Evolutionary conservation across 2,113 vertebrate genomes (phyloP), one percentile per base, ranked within the genome.

Genomic region (Apteryx owenii): DNA sequence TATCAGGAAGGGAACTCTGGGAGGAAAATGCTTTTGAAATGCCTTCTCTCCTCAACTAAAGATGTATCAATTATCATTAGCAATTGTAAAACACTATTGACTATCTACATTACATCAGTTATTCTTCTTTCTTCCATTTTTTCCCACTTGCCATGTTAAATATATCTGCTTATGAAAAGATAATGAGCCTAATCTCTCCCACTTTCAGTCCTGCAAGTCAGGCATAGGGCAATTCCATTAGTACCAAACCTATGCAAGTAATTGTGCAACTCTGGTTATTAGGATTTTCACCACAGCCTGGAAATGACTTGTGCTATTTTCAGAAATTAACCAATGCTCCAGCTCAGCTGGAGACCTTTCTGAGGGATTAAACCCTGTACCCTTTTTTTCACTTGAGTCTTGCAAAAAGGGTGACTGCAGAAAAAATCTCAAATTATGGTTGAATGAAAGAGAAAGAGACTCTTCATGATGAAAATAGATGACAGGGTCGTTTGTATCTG

Each of bases 81-180:
- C 48, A 70, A 62, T 44, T 95, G 64, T 88, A 95, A 93, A 97
- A 86, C 69, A 80, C 56, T 65, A 76, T 56, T 88, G 69, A 53
- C 58, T 78, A 17, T 82, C 50, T 71, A 46, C 51, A 17, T 76
- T 64, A 64, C 56, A 33, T 79, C 42, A 33, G 42, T 56, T 83
- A 82, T 62, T 84, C 56, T 95, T 93, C 51, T 58, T 93, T 94
- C 71, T 90, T 87, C 75, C 13, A 8, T 65, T 54, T 75, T 81
- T 91, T 11, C 71, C 68, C 60, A 88, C 21, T 54, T 86, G 26
- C 40, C 36, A 17, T 11, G 33, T 70, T 81, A 91, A 90, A 88
- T 50, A 12, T 33, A 86, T 31, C 46, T 90, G 48, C 62, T 89
- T 96, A 91, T 51, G 80, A 86, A 90, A 79, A 61, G 5, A 53